Evolutionary conservation across 2,113 vertebrate genomes (phyloP), one percentile per base, ranked within the genome.

Genomic region (Pachypanchax playfairii): DNA sequence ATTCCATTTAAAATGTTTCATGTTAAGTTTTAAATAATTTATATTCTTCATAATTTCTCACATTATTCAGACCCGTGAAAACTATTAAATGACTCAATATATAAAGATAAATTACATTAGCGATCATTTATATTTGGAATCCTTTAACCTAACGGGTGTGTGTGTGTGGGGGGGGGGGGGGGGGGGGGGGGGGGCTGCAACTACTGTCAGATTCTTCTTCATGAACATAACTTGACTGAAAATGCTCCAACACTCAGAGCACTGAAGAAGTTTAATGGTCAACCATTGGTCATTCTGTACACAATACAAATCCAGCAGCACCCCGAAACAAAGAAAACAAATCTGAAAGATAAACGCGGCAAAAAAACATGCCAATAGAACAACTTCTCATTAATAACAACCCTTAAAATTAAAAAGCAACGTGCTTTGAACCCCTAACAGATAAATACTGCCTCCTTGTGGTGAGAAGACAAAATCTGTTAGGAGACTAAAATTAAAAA

Each of bases 371-470:
- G 55, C 71, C 38, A 2, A 6, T 12, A 41, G 22, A 54, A 35
- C 0, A 41, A 39, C 26, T 38, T 44, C 9, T 29, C n/a, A 24
- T 28, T 17, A 44, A 53, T 18, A 50, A 33, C 44, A 65, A 69
- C 62, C 62, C 75, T 72, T 43, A 74, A 58, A 77, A 75, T 9
- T 0, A 58, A n/a, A n/a, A 62, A 84, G 53, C 46, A 75, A 22
- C 55, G 1, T 28, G 0, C 41, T 49, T 22, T 31, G 26, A 4
- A 4, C 47, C 24, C 53, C 65, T 36, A 15, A 67, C 65, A 47
- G 25, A 47, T 48, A 67, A 53, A 63, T 31, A 31, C 17, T 38
- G 65, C 80, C 84, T 70, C 71, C 85, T 79, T 43, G 61, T 84
- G 85, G 69, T 50, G 33, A 54, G 12, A 68, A 63, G n/a, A 63